A percentile compares a stretch with the other conserved stretches of the same genome.
Evolutionary conservation across 2,797 vertebrate species (phyloP).

Genomic region (Sebastes umbrosus): DNA sequence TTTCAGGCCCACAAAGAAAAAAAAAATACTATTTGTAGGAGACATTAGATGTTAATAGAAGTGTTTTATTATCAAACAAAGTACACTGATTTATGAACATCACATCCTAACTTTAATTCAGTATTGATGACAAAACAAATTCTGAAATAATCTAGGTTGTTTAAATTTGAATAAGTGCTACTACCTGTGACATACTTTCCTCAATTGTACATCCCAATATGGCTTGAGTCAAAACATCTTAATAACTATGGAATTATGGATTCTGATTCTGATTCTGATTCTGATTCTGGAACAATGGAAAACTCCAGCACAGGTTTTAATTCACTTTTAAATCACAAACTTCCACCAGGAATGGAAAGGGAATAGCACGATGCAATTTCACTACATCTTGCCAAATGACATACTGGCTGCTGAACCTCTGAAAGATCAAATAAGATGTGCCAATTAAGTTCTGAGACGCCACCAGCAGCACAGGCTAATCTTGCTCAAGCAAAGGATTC

Average conservation of each 20-base stretch:
- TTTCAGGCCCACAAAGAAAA: background rate
- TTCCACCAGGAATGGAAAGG: background rate
- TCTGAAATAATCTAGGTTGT: constrained; percentile 4
- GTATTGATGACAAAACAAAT: background rate
- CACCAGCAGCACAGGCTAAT: background rate
- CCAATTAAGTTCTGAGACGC: constrained; percentile 12
- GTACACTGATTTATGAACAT: background rate
- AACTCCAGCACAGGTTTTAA: background rate
- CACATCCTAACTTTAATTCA: background rate
- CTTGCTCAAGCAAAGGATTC: background rate
- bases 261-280: too few relatives aligned
- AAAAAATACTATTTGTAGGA: background rate
- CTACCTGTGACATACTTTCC: background rate
- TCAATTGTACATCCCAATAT: background rate
- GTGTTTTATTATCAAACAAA: background rate
- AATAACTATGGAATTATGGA: background rate
- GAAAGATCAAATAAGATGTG: constrained; percentile 15
- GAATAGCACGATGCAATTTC: background rate
- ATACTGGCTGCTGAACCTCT: background rate
- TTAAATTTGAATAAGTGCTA: background rate
- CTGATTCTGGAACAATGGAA: background rate
- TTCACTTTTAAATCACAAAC: background rate
- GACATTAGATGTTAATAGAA: background rate
- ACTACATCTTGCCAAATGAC: constrained; percentile 24
- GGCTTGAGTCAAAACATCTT: background rate